phyloP scores from a whole-genome alignment of 2,797 vertebrate genomes.

The Clarias platycephalus region DNA sequence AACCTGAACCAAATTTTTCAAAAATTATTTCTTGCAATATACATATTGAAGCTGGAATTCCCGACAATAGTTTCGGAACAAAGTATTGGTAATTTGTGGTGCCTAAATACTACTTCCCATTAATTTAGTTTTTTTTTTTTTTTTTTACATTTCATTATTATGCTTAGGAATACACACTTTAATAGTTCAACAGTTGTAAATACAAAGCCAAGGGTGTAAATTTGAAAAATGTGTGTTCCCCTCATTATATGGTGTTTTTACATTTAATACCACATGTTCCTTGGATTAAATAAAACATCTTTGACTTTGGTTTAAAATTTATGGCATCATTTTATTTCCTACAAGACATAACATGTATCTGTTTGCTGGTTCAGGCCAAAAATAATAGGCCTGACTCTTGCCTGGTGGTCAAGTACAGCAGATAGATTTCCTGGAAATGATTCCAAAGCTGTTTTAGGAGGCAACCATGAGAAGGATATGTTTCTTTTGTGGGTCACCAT shows the following conservation, averaged over 20 bases:
- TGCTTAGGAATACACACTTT: not conserved
- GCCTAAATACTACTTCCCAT: not conserved
- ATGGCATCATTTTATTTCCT: not conserved
- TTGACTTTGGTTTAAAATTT: not conserved
- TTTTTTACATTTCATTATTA: not conserved
- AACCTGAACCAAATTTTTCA: not conserved
- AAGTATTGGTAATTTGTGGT: not conserved
- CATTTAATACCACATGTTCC: not conserved
- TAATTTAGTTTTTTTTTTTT: not conserved
- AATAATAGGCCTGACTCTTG: slow-evolving; percentile 19
- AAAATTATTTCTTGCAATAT: not conserved
- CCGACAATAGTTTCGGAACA: not conserved
- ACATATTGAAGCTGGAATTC: not conserved
- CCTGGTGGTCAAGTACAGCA: slow-evolving; percentile 6
- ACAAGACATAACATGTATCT: not conserved
- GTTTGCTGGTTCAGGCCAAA: not conserved
- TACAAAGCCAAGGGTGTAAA: not conserved
- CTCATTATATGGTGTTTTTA: not conserved
- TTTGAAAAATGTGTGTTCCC: not conserved
- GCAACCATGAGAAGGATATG: slow-evolving; percentile 9
- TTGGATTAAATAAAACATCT: not conserved
- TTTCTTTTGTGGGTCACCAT: slow-evolving; percentile 1
- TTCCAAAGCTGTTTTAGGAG: not conserved
- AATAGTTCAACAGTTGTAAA: not conserved
- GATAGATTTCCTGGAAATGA: slow-evolving; percentile 2